phyloP scores from a whole-genome alignment of 2,797 vertebrate species.

The Sciurus carolinensis region DNA sequence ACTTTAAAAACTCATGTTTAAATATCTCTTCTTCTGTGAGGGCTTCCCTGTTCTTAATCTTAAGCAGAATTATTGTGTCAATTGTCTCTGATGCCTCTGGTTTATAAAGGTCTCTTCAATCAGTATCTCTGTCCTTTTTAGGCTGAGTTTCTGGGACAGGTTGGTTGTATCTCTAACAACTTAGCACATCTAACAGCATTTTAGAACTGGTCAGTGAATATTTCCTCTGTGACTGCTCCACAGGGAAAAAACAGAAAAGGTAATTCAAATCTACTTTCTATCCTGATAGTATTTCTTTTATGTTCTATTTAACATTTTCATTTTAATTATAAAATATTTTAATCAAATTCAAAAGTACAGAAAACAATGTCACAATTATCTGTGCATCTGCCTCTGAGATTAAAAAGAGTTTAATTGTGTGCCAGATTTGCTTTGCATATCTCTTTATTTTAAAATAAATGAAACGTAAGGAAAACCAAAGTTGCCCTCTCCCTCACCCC shows the following conservation, averaged over 20 bases:
- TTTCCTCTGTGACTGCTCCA: not conserved
- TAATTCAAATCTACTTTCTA: not conserved
- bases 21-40: not conserved
- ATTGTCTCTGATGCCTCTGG: not conserved
- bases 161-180: not conserved
- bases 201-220: not conserved
- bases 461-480: not conserved
- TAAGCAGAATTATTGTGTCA: not conserved
- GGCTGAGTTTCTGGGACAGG: not conserved
- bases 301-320: constrained; percentile 12
- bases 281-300: not conserved
- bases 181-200: not conserved
- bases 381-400: not conserved
- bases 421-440: not conserved
- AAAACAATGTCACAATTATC: constrained; percentile 10
- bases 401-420: not conserved
- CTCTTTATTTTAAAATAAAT: constrained; percentile 20
- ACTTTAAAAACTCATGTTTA: not conserved
- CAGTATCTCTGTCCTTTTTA: not conserved
- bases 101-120: not conserved
- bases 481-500: not conserved
- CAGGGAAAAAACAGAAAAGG: not conserved
- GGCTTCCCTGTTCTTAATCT: not conserved
- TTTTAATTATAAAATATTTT: constrained; percentile 41
- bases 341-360: not conserved